Base-by-base conservation (phyloP, 1,140 invertebrate species). In the Episyrphus balteatus region DNA sequence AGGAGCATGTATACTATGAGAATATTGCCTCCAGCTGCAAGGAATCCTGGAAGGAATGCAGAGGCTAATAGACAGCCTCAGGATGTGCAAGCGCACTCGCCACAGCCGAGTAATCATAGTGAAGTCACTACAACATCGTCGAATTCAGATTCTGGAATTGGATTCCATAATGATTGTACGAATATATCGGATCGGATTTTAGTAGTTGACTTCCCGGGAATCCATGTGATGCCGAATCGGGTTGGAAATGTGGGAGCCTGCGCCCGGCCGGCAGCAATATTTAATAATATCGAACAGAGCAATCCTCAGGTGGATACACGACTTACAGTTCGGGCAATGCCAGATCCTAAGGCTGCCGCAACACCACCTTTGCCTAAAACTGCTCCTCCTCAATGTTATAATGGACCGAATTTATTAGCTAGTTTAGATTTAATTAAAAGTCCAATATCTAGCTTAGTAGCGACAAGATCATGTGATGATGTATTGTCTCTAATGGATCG, bases 91-190 rank as follows among this genome's bases (percentile, higher is more conserved):
- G 78, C 84, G 0, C 82, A 86, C 52, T 87, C 84, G 1, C 86
- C 86, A 2, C 86, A 89, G 52, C 86, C 86, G 0, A 89, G 84
- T 61, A 81, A 83, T 61, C 77, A 84, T 47, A 82, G 86, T 66
- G 81, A 81, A 51, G 81, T 87, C 13, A 89, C 84, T 1, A 88
- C 84, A 14, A 87, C 86, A 41, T 91, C 87, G 1, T 92, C 88
- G 52, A 96, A 95, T 62, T 92, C 88, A 55, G 92, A 96, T 69
- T 95, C 91, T 14, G 92, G 92, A 0, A 92, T 95, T 46, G 91
- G 92, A 0, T 92, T 92, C 58, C 80, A 86, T 51, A 89, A 92
- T 58, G 88, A 95, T 51, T 84, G 81, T 59, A 77, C 81, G 34
- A 84, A 84, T 58, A 80, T 88, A 47, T 84, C 82, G 1, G 86